Percentiles rank a stretch among this genome's conserved stretches.
phyloP scores from a whole-genome alignment of 1,140 invertebrate species.

The Drosophila fuyamai region DNA sequence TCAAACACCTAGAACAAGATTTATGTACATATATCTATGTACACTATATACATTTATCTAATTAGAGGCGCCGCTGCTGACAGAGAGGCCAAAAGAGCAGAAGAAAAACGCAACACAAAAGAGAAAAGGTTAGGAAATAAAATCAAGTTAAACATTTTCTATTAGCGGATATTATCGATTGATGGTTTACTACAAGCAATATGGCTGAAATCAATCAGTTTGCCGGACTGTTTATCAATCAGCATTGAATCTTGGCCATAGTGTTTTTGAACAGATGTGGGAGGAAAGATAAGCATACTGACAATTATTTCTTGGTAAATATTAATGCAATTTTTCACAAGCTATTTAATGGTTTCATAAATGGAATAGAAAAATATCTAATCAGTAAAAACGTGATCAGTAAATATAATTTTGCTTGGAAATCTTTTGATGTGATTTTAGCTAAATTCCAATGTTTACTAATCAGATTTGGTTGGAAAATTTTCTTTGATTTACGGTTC shows the following conservation, averaged over 20 bases:
- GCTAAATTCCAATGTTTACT: not conserved
- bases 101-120: slow-evolving; percentile 9
- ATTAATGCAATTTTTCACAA: not conserved
- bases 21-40: slow-evolving; percentile 6
- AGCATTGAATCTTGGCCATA: not conserved
- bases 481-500: slow-evolving; percentile 13
- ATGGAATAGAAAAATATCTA: too few species aligned
- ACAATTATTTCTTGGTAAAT: not conserved
- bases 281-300: not conserved
- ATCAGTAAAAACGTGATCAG: too few species aligned
- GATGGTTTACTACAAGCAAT: slow-evolving; percentile 12
- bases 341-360: too few species aligned
- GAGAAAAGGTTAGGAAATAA: slow-evolving; percentile 33
- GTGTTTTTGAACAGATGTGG: slow-evolving; percentile 4
- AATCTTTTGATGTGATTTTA: too few species aligned
- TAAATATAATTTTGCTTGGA: too few species aligned
- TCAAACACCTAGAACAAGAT: slow-evolving; percentile 34
- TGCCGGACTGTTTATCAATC: not conserved
- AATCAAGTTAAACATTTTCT: slow-evolving; percentile 35
- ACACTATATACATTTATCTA: slow-evolving; percentile 25
- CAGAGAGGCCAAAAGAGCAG: slow-evolving; percentile 52
- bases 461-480: not conserved
- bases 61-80: slow-evolving; percentile 65
- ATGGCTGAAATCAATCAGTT: slow-evolving; percentile 23
- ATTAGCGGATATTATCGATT: slow-evolving; percentile 8